phyloP scores from a whole-genome alignment of 2,113 vertebrate species.

The Calidris pugnax region DNA sequence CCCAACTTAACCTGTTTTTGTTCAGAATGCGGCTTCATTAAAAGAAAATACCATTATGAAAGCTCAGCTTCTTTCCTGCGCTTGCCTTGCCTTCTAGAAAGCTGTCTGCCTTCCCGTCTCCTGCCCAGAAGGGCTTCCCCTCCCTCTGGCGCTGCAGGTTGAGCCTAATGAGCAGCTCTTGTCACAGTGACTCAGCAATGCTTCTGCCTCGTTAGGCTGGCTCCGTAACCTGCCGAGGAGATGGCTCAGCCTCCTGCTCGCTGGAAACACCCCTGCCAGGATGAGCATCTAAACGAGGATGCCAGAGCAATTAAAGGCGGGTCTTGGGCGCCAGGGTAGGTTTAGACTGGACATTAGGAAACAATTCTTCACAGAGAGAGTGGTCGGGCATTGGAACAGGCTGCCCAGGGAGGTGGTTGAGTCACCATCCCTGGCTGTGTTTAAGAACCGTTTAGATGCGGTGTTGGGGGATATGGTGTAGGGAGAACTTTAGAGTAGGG shows the following conservation, averaged over 20 bases:
- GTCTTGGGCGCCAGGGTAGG: too few relatives aligned
- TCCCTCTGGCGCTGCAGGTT: conserved; percentile 15
- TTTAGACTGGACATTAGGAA: too few relatives aligned
- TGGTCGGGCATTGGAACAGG: too few relatives aligned
- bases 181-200: conserved; percentile 48
- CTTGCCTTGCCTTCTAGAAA: not conserved
- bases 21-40: not conserved
- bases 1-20: not conserved
- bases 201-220: not conserved
- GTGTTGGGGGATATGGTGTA: too few relatives aligned
- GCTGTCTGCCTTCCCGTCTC: not conserved
- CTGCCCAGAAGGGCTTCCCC: conserved; percentile 27
- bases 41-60: not conserved
- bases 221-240: not conserved
- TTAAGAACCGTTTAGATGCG: too few relatives aligned
- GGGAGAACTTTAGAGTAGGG: too few relatives aligned
- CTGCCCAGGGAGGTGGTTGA: too few relatives aligned
- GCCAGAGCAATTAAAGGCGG: not conserved
- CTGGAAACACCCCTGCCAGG: not conserved
- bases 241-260: not conserved
- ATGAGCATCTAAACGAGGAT: not conserved
- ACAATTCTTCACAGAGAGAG: too few relatives aligned
- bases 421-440: too few relatives aligned
- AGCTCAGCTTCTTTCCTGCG: not conserved
- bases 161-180: conserved; percentile 49